A percentile compares a stretch with the other conserved stretches of the same genome.
Conservation (phyloP, 2,797 vertebrate species). For the Tragelaphus eurycerus region DNA sequence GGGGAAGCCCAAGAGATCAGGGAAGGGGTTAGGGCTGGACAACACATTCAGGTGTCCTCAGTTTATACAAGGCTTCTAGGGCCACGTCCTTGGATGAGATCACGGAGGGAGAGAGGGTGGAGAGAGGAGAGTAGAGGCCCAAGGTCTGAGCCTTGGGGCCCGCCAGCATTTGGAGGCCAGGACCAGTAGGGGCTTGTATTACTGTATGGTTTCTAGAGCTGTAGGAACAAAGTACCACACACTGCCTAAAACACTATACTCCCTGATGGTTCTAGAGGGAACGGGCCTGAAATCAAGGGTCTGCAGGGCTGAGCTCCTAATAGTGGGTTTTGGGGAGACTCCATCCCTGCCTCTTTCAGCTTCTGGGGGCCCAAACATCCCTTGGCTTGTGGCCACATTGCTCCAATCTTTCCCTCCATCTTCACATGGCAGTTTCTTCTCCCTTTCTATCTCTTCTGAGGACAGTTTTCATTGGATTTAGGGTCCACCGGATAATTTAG, state of each 20-base stretch:
- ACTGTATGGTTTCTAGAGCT: not conserved
- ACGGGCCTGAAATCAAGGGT: not conserved
- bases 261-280: not conserved
- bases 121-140: not conserved
- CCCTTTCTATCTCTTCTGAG: not conserved
- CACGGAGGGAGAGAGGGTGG: not conserved
- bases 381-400: not conserved
- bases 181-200: not conserved
- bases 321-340: not conserved
- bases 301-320: not conserved
- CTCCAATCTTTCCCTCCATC: not conserved
- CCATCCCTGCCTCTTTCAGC: not conserved
- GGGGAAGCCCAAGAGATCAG: not conserved
- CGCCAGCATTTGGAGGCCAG: not conserved
- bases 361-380: not conserved
- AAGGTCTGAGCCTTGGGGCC: not conserved
- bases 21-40: not conserved
- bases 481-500: not conserved
- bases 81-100: not conserved
- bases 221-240: not conserved
- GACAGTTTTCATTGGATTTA: not conserved
- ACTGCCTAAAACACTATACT: not conserved
- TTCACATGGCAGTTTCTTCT: not conserved
- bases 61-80: not conserved
- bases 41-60: not conserved